Evolutionary conservation across 2,888 invertebrate species (phyloP), one percentile per base, ranked within the genome.

Genomic region (Mantis religiosa): DNA sequence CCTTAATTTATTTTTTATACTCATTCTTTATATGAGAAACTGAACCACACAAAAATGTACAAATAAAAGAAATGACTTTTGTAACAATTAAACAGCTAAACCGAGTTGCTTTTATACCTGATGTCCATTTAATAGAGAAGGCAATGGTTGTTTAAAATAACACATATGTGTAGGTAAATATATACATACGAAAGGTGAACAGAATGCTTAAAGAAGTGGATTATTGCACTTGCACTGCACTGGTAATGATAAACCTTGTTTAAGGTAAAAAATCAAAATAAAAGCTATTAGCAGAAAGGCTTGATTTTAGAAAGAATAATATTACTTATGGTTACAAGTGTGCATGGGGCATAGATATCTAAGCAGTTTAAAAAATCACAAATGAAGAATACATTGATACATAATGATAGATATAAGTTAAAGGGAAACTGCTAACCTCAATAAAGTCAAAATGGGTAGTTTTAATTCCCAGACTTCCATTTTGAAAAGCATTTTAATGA

Each of bases 1-100:
- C n/a, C 34, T 27, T 54, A 15, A 54, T 85, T 85, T 85, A 85
- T 85, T 85, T 85, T 84, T 85, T 85, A 85, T 85, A 85, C 54
- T 47, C 12, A 85, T 85, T 85, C 85, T 85, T 47, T 25, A 85
- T 47, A 47, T 85, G 47, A 85, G 34, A 85, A 47, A 41, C n/a
- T 47, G 27, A 85, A 47, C 47, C 28, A 85, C 85, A 47, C 54
- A 34, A 47, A 47, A 47, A 9, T 85, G 47, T 85, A 85, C 84
- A 84, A 84, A 84, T 20, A 14, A 34, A n/a, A 84, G 25, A 71
- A 71, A 71, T 71, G 54, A 71, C 54, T 71, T 71, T 71, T 71
- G 54, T 71, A 71, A 71, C 20, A 71, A 71, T 71, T 20, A 71
- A 71, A 20, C 54, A 71, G 54, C 54, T 2, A 71, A 71, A 20